These are phyloP conservation scores for Ranitomeya imitator DNA, from an alignment of 2,113 vertebrate genomes.

Conservation along the genomic window DNA sequence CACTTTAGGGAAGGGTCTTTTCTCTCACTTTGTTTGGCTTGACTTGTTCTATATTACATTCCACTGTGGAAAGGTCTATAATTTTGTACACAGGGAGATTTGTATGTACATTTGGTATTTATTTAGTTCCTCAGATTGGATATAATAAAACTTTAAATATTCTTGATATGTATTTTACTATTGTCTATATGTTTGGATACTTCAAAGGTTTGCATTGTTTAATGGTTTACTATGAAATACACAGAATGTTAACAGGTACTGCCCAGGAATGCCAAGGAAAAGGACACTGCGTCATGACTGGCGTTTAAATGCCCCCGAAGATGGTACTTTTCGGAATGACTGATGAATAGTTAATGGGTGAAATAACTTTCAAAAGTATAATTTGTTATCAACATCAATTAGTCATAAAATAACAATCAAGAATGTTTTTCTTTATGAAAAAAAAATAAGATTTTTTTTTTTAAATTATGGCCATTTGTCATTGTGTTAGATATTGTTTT, in stretches of 20 bases:
- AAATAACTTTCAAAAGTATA: neutral
- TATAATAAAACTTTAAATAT: neutral
- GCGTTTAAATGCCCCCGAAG: neutral
- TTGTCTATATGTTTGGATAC: neutral
- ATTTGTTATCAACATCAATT: neutral
- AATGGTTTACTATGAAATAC: neutral
- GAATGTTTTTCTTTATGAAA: neutral
- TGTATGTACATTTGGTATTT: slow-evolving; percentile 1
- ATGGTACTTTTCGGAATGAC: slow-evolving; percentile 2
- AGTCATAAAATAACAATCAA: neutral
- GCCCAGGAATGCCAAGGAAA: neutral
- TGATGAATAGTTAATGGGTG: neutral
- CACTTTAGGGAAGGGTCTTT: neutral
- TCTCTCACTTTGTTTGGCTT: neutral
- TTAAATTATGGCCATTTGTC: too few relatives aligned
- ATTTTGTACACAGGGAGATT: neutral
- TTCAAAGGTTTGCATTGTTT: neutral
- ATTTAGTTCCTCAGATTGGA: neutral
- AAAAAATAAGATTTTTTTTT: neutral
- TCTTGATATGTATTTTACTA: neutral
- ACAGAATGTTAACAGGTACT: neutral
- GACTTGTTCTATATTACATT: slow-evolving; percentile 12
- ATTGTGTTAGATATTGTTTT: neutral
- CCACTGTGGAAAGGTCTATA: neutral
- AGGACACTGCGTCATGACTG: neutral